Evolutionary conservation across 2,888 invertebrate species (phyloP), one percentile per base, ranked within the genome.

Genomic region (Deilephila elpenor): DNA sequence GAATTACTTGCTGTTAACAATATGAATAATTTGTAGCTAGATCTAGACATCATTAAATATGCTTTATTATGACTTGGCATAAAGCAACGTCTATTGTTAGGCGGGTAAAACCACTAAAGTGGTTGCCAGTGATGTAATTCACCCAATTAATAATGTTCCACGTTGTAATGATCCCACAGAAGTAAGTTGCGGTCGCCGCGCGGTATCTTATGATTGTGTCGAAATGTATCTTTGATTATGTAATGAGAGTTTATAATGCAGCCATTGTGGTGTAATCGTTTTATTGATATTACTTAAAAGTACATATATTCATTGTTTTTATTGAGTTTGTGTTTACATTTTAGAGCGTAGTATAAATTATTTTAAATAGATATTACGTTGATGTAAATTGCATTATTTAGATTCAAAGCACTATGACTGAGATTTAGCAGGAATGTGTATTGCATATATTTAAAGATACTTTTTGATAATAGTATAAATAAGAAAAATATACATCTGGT

Each of bases 21-120:
- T 44, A 14, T 14, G 11, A 44, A 44, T 44, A 14, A 14, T 14
- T 44, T 14, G 44, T 44, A 14, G n/a, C 19, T 56, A n/a, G 2
- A 44, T 44, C 11, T 44, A 56, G 56, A n/a, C 19, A 56, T n/a
- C 56, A n/a, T n/a, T 56, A 51, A 67, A 25, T 17, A 67, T 51
- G 44, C 51, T 51, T 25, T 67, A 51, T 25, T 44, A 67, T 67
- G 67, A 67, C 67, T 67, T 19, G 44, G 44, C 44, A 51, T 34
- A 62, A 62, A 67, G n/a, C 56, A 17, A n/a, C 0, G 67, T 51
- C 67, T 29, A 67, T 67, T 67, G 67, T 67, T 67, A 51, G 25
- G 14, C 25, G 67, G 67, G 67, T 67, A 67, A 67, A 67, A 67
- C 67, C 67, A 51, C 67, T 51, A 67, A 62, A 67, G 67, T 67